Conservation (phyloP, 2,113 vertebrate species). For the Phrynosoma platyrhinos region DNA sequence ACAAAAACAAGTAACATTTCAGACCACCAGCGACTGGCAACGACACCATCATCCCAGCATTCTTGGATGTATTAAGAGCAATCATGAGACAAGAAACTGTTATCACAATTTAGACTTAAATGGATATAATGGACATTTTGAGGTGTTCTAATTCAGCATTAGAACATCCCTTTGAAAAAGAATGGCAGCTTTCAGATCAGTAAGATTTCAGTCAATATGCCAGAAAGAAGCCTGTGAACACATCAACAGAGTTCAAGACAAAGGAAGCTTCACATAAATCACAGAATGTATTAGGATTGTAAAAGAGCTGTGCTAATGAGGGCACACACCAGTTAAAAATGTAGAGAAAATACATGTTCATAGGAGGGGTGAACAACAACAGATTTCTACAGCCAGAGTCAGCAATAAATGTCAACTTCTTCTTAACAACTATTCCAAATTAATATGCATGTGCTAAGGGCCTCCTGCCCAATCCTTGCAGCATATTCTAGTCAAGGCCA, state of each 20-base stretch:
- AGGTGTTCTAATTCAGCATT: background rate
- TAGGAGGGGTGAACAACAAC: background rate
- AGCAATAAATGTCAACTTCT: background rate
- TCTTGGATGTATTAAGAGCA: too few relatives aligned
- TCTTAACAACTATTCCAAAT: background rate
- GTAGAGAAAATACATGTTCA: background rate
- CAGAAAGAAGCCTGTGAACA: background rate
- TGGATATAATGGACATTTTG: background rate
- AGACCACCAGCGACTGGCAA: background rate
- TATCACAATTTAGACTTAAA: background rate
- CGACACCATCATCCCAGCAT: background rate
- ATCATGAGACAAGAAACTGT: background rate
- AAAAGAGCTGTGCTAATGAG: background rate
- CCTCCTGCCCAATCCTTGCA: background rate
- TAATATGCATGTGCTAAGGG: slow-evolving; percentile 7
- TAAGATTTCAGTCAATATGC: background rate
- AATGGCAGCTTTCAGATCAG: background rate
- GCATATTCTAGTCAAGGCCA: background rate
- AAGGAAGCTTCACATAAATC: background rate
- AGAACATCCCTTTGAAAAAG: background rate
- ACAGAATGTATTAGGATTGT: background rate
- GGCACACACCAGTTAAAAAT: background rate
- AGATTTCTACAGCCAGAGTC: background rate
- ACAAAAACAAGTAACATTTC: too few relatives aligned
- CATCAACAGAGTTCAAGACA: background rate